These are phyloP conservation scores for Cephus sareptanus DNA, from an alignment of 2,888 invertebrate species.

Conservation along the genomic window DNA sequence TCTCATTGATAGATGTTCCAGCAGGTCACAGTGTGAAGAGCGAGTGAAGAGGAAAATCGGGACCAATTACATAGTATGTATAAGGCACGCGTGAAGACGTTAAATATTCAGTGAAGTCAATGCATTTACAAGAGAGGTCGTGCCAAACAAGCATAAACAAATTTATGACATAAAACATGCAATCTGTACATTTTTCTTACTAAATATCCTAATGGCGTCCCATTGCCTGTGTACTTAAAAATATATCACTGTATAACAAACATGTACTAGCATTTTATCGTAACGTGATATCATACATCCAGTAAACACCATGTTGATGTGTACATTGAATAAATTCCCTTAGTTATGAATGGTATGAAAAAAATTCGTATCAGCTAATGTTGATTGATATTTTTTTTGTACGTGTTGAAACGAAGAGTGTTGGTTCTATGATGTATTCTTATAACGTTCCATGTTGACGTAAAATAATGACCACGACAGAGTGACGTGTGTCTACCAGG, in stretches of 20 bases:
- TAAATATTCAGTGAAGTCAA: not conserved
- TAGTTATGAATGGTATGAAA: too few relatives aligned
- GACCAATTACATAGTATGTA: not conserved
- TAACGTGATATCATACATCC: too few relatives aligned
- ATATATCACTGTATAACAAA: too few relatives aligned
- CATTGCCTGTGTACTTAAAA: not conserved
- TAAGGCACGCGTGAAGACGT: not conserved
- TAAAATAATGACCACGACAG: not conserved
- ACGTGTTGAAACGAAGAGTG: too few relatives aligned
- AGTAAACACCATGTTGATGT: too few relatives aligned
- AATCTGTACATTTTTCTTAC: not conserved
- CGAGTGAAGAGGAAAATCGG: not conserved
- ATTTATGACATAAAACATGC: slow-evolving; percentile 3
- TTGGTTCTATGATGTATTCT: too few relatives aligned
- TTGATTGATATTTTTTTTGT: too few relatives aligned
- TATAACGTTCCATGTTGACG: not conserved
- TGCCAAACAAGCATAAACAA: slow-evolving; percentile 36
- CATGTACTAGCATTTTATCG: too few relatives aligned
- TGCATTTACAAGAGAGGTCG: slow-evolving; percentile 28
- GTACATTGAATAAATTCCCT: too few relatives aligned
- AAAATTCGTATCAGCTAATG: too few relatives aligned
- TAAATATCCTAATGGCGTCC: not conserved
- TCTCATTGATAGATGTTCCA: slow-evolving; percentile 45
- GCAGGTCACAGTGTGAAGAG: slow-evolving; percentile 46
- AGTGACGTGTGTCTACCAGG: not conserved